Base-by-base conservation (phyloP, 2,113 vertebrate genomes). In the Barnardius zonarius region DNA sequence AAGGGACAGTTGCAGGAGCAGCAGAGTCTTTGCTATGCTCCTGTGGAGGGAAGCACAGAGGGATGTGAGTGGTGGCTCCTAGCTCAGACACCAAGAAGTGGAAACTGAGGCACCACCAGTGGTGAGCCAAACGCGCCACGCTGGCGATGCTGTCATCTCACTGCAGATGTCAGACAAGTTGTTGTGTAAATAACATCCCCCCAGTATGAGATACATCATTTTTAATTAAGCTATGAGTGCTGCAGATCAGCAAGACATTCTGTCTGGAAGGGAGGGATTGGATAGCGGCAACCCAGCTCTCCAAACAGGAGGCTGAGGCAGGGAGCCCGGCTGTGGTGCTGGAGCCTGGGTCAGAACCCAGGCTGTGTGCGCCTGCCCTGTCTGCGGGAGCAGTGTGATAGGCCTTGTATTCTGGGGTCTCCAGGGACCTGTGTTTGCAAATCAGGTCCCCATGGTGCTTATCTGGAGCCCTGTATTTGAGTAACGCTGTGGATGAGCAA, bases 111-210 rank as follows among this genome's bases (percentile, higher is more conserved):
- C 85, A 90, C 28, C 22, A 28, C 18, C n/a, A 82, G 61, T 1
- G 0, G 11, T 15, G 49, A 81, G 41, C 54, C n/a, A 70, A 17
- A 52, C 0, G 0, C 0, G 2, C 41, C 0, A 0, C 37, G 51
- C 69, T 75, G 82, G 41, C n/a, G 88, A 51, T 0, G 0, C 2
- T 77, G 46, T 57, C 52, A 49, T 49, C 55, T 64, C 67, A 24
- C 62, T 76, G 85, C 66, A 95, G 66, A 51, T 63, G 55, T 43
- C 69, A 43, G 78, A 49, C 0, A 6, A 11, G 57, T 46, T 92
- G 41, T 23, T 46, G 61, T 55, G 51, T 75, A n/a, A 68, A 11
- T 43, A 82, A 17, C 61, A 51, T 18, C 37, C 20, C 35, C 24
- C 19, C 13, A 9, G 9, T 13, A 48, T 0, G 39, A 55, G 57